These are phyloP conservation scores for Electrophaes corylata DNA, from an alignment of 2,888 invertebrate species.

Conservation along the genomic window DNA sequence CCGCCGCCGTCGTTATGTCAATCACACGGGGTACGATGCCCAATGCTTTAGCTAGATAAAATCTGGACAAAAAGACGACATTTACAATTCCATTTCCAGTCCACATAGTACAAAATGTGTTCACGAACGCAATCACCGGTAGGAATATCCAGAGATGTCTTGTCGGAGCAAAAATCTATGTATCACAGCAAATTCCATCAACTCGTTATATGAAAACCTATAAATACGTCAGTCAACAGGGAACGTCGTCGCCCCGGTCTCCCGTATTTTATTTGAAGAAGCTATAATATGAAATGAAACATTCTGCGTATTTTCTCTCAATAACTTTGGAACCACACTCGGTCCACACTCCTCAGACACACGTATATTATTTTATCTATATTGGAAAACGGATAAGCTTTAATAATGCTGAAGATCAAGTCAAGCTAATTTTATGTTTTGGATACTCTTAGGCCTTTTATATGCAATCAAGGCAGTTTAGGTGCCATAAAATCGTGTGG, in stretches of 20 bases:
- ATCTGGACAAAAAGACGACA: conserved; percentile 33
- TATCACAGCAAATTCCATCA: conserved; percentile 44
- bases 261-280: conserved; percentile 43
- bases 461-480: conserved; percentile 33
- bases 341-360: conserved; percentile 11
- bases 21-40: conserved; percentile 41
- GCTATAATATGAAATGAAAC: conserved; percentile 35
- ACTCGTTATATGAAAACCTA: conserved; percentile 44
- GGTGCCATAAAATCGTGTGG: conserved; percentile 37
- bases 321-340: conserved; percentile 31
- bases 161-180: conserved; percentile 34
- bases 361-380: conserved; percentile 21
- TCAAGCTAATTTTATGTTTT: conserved; percentile 22
- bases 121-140: conserved; percentile 41
- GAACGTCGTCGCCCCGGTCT: conserved; percentile 36
- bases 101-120: conserved; percentile 33
- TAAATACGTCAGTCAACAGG: conserved; percentile 49
- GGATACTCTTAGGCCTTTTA: conserved; percentile 15
- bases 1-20: conserved; percentile 33
- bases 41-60: conserved; percentile 34
- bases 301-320: conserved; percentile 23
- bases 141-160: conserved; percentile 40
- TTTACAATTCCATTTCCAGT: conserved; percentile 32
- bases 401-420: conserved; percentile 10
- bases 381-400: conserved; percentile 22